Percentiles rank a stretch among this genome's conserved stretches.
These are phyloP conservation scores for Thumatha senex DNA, from an alignment of 2,888 invertebrate genomes.

Conservation along the genomic window DNA sequence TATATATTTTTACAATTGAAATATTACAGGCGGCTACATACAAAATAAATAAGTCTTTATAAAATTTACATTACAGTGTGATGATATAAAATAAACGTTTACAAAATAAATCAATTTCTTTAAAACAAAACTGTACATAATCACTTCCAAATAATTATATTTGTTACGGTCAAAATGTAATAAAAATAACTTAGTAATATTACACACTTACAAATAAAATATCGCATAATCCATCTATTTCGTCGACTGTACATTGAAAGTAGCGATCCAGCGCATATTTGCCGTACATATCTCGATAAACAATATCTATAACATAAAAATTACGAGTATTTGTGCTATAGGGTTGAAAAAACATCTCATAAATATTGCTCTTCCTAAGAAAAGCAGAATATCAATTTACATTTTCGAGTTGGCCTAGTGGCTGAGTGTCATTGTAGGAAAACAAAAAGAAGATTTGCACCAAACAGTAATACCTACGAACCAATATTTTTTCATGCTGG, in stretches of 20 bases:
- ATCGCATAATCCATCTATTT: conserved; percentile 4
- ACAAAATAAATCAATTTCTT: conserved; percentile 28
- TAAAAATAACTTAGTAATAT: conserved; percentile 5
- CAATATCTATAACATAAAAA: conserved; percentile 13
- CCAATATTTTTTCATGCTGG: neutral
- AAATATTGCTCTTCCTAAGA: too few species aligned
- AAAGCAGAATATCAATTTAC: too few species aligned
- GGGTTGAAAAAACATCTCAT: neutral
- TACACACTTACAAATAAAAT: conserved; percentile 3
- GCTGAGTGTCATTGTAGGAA: conserved; percentile 13
- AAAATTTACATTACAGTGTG: conserved; percentile 57
- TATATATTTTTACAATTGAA: conserved; percentile 81
- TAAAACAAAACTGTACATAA: conserved; percentile 31
- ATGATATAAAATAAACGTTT: conserved; percentile 45
- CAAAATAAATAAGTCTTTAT: conserved; percentile 74
- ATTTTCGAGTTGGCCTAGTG: too few species aligned
- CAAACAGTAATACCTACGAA: too few species aligned
- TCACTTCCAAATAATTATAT: conserved; percentile 21
- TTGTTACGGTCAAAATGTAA: conserved; percentile 21
- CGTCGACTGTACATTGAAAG: conserved; percentile 14
- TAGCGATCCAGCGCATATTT: conserved; percentile 32
- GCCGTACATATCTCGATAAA: conserved; percentile 10
- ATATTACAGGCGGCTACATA: conserved; percentile 83
- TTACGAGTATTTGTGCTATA: conserved; percentile 21
- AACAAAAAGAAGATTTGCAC: too few species aligned